Evolutionary conservation across 2,113 vertebrate species (phyloP).

Genomic region (Hippocampus zosterae): DNA sequence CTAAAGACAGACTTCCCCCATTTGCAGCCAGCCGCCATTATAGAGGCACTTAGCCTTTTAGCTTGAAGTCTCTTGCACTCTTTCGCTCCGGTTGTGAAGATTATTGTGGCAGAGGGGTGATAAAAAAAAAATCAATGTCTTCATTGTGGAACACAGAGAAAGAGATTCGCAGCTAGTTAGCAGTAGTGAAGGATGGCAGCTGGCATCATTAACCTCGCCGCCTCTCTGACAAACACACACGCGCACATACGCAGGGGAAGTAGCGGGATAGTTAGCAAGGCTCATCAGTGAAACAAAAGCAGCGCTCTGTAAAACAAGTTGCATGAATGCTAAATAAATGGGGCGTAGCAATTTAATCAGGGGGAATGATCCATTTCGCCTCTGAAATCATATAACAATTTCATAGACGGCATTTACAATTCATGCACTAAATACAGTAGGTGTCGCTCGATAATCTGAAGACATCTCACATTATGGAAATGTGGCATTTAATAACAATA

Average conservation of each 20-base stretch:
- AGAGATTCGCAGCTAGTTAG: conserved; percentile 71
- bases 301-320: conserved; percentile 10
- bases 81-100: conserved; percentile 56
- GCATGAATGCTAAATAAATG: conserved; percentile 22
- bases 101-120: conserved; percentile 53
- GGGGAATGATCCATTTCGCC: neutral
- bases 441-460: neutral
- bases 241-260: conserved; percentile 27
- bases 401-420: neutral
- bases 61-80: conserved; percentile 24
- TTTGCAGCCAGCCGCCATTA: conserved; percentile 10
- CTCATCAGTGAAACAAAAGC: conserved; percentile 17
- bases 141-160: conserved; percentile 59
- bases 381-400: neutral
- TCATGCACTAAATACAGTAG: neutral
- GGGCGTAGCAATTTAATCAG: conserved; percentile 10
- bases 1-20: conserved; percentile 24
- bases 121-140: conserved; percentile 59
- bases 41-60: conserved; percentile 26
- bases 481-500: neutral
- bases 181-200: conserved; percentile 60
- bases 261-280: conserved; percentile 6
- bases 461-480: neutral
- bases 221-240: conserved; percentile 13
- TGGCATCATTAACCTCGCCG: conserved; percentile 48